phyloP scores from a whole-genome alignment of 2,888 invertebrate species.

The Flabesymbios commensalis region DNA sequence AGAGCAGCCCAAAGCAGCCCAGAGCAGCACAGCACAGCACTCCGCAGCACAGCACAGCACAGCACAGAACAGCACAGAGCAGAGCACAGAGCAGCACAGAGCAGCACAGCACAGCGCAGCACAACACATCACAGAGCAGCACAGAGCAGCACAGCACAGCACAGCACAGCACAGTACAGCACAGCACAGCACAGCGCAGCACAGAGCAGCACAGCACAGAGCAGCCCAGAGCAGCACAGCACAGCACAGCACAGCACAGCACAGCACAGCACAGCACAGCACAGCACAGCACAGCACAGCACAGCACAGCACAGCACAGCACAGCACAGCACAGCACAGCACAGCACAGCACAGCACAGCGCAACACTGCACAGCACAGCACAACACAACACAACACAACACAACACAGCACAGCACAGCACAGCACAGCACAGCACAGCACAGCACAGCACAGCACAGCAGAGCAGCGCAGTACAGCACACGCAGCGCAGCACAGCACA shows the following conservation, averaged over 20 bases:
- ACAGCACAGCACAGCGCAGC: neutral
- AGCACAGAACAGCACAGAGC: neutral
- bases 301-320: neutral
- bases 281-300: neutral
- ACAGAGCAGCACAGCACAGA: neutral
- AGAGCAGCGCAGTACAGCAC: neutral
- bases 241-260: neutral
- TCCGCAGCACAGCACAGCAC: neutral
- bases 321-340: neutral
- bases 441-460: neutral
- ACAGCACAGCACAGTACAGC: neutral
- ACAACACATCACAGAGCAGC: neutral
- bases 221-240: neutral
- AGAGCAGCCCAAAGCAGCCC: neutral
- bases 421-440: slow-evolving; percentile 6
- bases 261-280: slow-evolving; percentile 1
- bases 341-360: slow-evolving; percentile 1
- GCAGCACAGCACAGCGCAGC: neutral
- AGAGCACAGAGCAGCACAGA: neutral
- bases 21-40: neutral
- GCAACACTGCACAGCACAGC: slow-evolving; percentile 2
- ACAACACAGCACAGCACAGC: slow-evolving; percentile 12
- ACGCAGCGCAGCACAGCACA: neutral
- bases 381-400: neutral
- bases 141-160: neutral